Evolutionary conservation across 2,797 vertebrate genomes (phyloP), one percentile per base, ranked within the genome.

Genomic region (Falco peregrinus): DNA sequence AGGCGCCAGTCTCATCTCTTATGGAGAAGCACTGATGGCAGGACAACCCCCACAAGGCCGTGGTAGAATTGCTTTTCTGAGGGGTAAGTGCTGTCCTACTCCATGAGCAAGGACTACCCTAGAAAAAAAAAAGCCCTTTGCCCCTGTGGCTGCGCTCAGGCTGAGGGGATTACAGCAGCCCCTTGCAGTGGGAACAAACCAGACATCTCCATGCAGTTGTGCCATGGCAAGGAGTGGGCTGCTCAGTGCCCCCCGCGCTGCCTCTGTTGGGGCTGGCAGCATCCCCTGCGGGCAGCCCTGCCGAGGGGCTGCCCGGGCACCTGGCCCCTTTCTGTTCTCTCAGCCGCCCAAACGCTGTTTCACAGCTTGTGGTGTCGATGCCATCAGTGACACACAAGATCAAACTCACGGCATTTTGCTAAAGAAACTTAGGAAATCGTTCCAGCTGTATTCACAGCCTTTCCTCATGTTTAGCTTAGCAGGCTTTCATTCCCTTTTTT

Each of bases 171-270:
- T 19, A 5, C 35, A 56, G 79, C 48, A 67, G 41, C 47, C 60
- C 24, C 43, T 74, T 5, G 16, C n/a, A 43, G 33, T 22, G 45
- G 29, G 29, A 29, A 33, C 41, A 59, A 75, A 67, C 13, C 37
- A 10, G 65, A 25, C 67, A 20, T 11, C 15, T 41, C 59, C 8
- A 0, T 4, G 33, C 24, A 10, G 4, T 63, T 37, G 18, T 19
- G 17, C 53, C 6, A 0, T 2, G 31, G 48, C 0, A 4, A 53
- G 45, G 25, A 3, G 16, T 0, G 0, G 48, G 41, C 19, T 3
- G 31, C 50, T 51, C 35, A 4, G 48, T 6, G 6, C 19, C 43
- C 43, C 5, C 3, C 16, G 24, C n/a, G 60, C 19, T 2, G 4
- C 53, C 9, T 5, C 16, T 13, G 14, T 7, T 6, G 12, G 20